Evolutionary conservation across 2,797 vertebrate genomes (phyloP).

Genomic region (Sternotherus odoratus): DNA sequence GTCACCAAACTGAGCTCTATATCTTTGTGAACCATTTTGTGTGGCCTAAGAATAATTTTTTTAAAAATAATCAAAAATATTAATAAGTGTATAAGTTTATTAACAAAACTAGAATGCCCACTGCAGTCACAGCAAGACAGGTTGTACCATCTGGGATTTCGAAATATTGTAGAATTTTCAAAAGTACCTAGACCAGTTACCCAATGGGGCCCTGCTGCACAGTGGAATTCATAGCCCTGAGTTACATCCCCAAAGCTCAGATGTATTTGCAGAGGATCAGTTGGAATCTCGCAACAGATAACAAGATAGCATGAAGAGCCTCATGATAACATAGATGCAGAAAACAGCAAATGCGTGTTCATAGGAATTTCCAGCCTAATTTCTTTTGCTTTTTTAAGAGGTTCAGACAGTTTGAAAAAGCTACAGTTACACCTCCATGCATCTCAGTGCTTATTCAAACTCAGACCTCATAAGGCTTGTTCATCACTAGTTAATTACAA

Average conservation of each 20-base stretch:
- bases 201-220: too few species aligned
- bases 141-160: background rate
- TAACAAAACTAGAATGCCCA: background rate
- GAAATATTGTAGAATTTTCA: background rate
- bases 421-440: background rate
- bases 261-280: background rate
- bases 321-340: background rate
- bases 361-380: background rate
- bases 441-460: background rate
- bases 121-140: background rate
- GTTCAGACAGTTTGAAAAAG: background rate
- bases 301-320: background rate
- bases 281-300: background rate
- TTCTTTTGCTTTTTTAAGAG: background rate
- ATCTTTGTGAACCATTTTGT: background rate
- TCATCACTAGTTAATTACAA: slow-evolving; percentile 9
- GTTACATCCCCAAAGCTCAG: background rate
- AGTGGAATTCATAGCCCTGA: too few species aligned
- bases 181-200: background rate
- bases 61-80: background rate
- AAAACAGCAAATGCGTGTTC: background rate
- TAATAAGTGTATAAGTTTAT: background rate
- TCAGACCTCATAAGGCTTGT: background rate
- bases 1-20: background rate
- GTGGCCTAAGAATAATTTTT: background rate